phyloP scores from a whole-genome alignment of 1,140 invertebrate genomes.

The Heliconius melpomene region DNA sequence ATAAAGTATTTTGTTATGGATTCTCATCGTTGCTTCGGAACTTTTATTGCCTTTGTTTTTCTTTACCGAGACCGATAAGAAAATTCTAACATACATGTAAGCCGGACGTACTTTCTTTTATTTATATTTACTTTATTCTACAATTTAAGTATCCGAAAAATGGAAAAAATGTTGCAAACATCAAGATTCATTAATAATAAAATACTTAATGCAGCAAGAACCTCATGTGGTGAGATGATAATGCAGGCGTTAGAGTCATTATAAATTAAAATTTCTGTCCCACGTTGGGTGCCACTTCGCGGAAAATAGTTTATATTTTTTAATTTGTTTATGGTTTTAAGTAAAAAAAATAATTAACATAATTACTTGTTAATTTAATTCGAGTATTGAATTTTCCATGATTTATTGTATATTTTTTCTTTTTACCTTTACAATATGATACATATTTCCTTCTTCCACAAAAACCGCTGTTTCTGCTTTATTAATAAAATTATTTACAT shows the following conservation, averaged over 20 bases:
- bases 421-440: too few relatives aligned
- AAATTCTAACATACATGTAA: background rate
- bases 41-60: conserved; percentile 18
- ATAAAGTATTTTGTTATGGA: conserved; percentile 35
- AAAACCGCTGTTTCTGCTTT: too few relatives aligned
- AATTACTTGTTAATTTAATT: too few relatives aligned
- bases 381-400: too few relatives aligned
- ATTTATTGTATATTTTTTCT: too few relatives aligned
- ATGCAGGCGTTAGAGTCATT: conserved; percentile 15
- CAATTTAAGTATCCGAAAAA: background rate
- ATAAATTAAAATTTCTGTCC: conserved; percentile 8
- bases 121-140: background rate
- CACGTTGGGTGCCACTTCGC: background rate
- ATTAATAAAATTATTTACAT: too few relatives aligned
- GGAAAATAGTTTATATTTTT: background rate
- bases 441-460: too few relatives aligned
- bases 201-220: background rate
- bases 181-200: background rate
- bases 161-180: background rate
- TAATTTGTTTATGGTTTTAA: background rate
- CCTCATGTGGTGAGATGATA: conserved; percentile 14
- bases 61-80: conserved; percentile 14
- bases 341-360: background rate
- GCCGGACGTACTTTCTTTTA: background rate
- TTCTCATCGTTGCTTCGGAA: conserved; percentile 8